Conservation (phyloP, 2,888 invertebrate genomes). For the Drosophila mettleri region DNA sequence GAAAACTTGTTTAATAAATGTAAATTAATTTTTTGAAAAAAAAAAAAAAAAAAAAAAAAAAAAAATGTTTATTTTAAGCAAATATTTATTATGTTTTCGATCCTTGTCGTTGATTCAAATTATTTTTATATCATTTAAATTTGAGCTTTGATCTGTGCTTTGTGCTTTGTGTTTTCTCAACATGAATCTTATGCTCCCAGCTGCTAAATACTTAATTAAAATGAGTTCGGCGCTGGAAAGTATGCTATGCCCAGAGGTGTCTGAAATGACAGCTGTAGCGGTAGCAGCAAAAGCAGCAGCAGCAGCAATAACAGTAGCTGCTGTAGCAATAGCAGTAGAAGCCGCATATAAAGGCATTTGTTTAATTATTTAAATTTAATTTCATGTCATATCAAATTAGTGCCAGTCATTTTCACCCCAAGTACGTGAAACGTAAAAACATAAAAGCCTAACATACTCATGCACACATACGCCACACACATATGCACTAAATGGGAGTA, state of each 20-base stretch:
- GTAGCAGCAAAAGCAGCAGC: constrained; percentile 3
- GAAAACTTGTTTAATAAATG: no score
- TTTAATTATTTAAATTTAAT: constrained; percentile 79
- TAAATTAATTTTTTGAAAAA: no score
- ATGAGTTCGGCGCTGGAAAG: constrained; percentile 45
- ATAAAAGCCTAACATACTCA: constrained; percentile 18
- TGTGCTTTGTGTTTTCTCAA: not conserved
- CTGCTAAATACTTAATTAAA: constrained; percentile 52
- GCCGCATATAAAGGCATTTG: constrained; percentile 52
- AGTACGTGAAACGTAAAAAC: constrained; percentile 56
- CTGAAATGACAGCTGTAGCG: constrained; percentile 9
- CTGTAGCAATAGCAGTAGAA: constrained; percentile 6
- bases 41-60: no score
- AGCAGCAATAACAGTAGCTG: not conserved
- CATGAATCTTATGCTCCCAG: constrained; percentile 3
- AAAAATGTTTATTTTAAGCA: no score
- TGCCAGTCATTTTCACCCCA: constrained; percentile 70
- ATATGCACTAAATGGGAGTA: constrained; percentile 5
- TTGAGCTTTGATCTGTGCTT: constrained; percentile 25
- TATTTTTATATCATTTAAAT: constrained; percentile 25
- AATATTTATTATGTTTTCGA: constrained; percentile 2
- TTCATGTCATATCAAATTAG: constrained; percentile 76
- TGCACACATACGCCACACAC: not conserved
- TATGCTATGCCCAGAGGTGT: constrained; percentile 51
- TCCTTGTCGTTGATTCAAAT: not conserved